Evolutionary conservation across 37 sponge, comb jelly and placozoan genomes (phyloP).

Genomic region (Ianthella basta): DNA sequence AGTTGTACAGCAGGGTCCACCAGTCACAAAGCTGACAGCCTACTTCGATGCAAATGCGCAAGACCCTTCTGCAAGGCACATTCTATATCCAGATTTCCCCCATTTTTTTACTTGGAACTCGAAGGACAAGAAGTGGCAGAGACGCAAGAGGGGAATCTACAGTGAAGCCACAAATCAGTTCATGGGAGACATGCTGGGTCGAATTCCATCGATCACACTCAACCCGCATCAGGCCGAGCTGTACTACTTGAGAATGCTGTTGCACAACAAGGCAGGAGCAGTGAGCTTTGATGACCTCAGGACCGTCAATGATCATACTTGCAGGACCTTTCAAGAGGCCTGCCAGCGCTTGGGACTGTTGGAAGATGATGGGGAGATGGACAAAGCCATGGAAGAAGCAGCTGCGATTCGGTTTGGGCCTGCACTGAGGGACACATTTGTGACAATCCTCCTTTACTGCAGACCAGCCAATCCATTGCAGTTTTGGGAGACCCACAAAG

Average conservation of each 20-base stretch:
- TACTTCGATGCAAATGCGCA: slow-evolving; percentile 43
- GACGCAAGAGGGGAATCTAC: slow-evolving; percentile 31
- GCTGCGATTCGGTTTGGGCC: too few relatives aligned
- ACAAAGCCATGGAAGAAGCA: slow-evolving; percentile 52
- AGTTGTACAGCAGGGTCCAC: not conserved
- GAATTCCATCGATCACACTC: slow-evolving; percentile 35
- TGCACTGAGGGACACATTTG: too few relatives aligned
- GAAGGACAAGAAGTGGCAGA: not conserved
- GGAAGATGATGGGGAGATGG: slow-evolving; percentile 47
- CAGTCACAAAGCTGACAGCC: slow-evolving; percentile 40
- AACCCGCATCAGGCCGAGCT: slow-evolving; percentile 30
- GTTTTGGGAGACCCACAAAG: slow-evolving; percentile 35
- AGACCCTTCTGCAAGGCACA: slow-evolving; percentile 35
- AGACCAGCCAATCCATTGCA: slow-evolving; percentile 10
- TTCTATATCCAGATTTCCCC: slow-evolving; percentile 37
- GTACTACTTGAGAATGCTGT: slow-evolving; percentile 47
- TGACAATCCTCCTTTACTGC: slow-evolving; percentile 4
- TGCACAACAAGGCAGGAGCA: slow-evolving; percentile 42
- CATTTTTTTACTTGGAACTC: slow-evolving; percentile 25
- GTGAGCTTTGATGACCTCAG: not conserved
- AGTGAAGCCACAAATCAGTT: slow-evolving; percentile 9
- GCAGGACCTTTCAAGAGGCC: slow-evolving; percentile 39
- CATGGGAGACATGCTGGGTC: slow-evolving; percentile 21
- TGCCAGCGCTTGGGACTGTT: slow-evolving; percentile 45
- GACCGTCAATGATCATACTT: slow-evolving; percentile 23